Base-by-base conservation (phyloP, 2,888 invertebrate species). In the Heliconius erato region DNA sequence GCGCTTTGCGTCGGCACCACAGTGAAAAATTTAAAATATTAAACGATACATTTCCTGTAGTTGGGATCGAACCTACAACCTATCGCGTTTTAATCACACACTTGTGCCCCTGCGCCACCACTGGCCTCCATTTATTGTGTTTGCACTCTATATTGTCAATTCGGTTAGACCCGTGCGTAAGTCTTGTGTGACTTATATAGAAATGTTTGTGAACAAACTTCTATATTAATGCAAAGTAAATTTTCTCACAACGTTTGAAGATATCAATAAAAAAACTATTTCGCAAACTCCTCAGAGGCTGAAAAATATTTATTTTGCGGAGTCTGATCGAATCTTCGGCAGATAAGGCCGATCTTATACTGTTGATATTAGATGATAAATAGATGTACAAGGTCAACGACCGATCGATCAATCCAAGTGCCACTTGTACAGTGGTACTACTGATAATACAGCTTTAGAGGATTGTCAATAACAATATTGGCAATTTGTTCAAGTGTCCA, bases 211-310 rank as follows among this genome's bases (percentile, higher is more conserved):
- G 88, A 90, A 91, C 92, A 93, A 94, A 93, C 94, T 93, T 92
- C 90, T 90, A 89, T 91, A 89, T 93, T 93, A 94, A 94, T 94
- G 94, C 93, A 94, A 94, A 94, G 94, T 94, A 94, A 94, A 94
- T 93, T 94, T 78, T 89, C 87, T 84, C 84, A 83, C 87, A 88
- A 86, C 89, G 88, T 89, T 90, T 88, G 89, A 89, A 90, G 91
- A 92, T 92, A 92, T 93, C 93, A 92, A 94, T 93, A 92, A 91
- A 84, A 80, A 81, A 92, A 93, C 94, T 94, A 93, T 92, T 93
- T 91, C 89, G 88, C 86, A 89, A 88, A 90, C 88, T 90, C 86
- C 87, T 86, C 84, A 84, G 87, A 89, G 89, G 90, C 88, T 89
- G 87, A 90, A 88, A 93, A 93, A 93, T 92, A 92, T 93, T 94